Percentiles rank a stretch among this genome's conserved stretches.
Conservation (phyloP, 2,888 invertebrate species). For the Cerceris ruficornis region DNA sequence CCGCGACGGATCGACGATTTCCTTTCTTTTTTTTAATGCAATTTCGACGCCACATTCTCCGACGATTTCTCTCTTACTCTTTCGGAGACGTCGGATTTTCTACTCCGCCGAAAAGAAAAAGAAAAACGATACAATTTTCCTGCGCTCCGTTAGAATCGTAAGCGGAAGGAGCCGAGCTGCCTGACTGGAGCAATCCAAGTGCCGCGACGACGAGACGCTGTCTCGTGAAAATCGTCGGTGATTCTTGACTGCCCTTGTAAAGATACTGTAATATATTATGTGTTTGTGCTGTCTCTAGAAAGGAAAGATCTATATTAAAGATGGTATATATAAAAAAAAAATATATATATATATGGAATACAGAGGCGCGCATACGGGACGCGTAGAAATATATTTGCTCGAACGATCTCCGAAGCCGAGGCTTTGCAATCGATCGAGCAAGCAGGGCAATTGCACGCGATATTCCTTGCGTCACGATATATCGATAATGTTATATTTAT, state of each 20-base stretch:
- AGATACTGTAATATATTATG: constrained; percentile 75
- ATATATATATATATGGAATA: constrained; percentile 43
- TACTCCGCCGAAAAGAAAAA: no score
- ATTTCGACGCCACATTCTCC: no score
- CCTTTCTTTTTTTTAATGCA: no score
- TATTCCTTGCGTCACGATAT: constrained; percentile 77
- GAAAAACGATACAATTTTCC: no score
- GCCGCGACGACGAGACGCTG: background rate
- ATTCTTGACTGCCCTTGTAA: constrained; percentile 66
- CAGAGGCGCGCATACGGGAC: constrained; percentile 39
- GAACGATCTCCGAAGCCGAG: no score
- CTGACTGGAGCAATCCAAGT: no score
- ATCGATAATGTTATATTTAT: constrained; percentile 76
- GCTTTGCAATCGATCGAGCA: constrained; percentile 30
- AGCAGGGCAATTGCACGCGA: constrained; percentile 67
- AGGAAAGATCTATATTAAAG: constrained; percentile 64
- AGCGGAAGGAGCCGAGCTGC: no score
- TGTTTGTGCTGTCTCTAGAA: constrained; percentile 77
- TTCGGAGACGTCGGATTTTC: no score
- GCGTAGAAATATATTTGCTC: constrained; percentile 60
- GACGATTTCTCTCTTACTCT: no score
- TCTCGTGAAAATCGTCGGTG: constrained; percentile 24
- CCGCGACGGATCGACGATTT: no score
- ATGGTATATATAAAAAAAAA: constrained; percentile 49
- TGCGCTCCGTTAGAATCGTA: no score